Percentiles rank a stretch among this genome's conserved stretches.
Conservation (phyloP, 2,113 vertebrate genomes). For the Pterophyllum scalare region DNA sequence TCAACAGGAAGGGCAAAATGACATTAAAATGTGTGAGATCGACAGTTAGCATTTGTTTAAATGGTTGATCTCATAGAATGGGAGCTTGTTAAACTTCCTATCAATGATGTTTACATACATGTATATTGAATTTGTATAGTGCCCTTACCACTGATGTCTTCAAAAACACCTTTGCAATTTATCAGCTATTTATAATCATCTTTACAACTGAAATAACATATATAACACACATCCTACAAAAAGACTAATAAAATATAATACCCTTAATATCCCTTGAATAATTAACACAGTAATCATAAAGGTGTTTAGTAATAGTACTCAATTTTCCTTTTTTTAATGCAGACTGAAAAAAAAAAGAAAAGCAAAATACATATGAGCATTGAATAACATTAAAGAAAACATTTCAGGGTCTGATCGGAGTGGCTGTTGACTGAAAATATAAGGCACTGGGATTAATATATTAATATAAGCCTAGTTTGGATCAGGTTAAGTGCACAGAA, state of each 20-base stretch:
- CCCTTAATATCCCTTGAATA: neutral
- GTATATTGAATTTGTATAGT: neutral
- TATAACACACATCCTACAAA: neutral
- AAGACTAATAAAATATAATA: neutral
- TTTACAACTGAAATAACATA: neutral
- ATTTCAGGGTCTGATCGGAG: neutral
- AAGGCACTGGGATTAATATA: neutral
- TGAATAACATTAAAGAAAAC: neutral
- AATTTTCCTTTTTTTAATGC: neutral
- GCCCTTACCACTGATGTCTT: neutral
- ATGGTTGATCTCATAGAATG: neutral
- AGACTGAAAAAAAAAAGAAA: neutral
- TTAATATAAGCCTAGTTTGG: neutral
- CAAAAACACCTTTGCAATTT: neutral
- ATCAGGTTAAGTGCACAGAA: neutral
- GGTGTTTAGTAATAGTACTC: neutral
- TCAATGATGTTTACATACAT: neutral
- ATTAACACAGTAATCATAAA: neutral
- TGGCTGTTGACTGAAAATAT: neutral
- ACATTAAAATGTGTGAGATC: neutral
- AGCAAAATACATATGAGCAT: neutral
- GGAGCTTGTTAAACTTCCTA: neutral
- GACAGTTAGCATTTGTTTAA: neutral
- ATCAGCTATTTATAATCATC: neutral
- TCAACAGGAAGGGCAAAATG: conserved; percentile 18